Evolutionary conservation across 2,888 invertebrate species (phyloP).

Genomic region (Linyphia triangularis): DNA sequence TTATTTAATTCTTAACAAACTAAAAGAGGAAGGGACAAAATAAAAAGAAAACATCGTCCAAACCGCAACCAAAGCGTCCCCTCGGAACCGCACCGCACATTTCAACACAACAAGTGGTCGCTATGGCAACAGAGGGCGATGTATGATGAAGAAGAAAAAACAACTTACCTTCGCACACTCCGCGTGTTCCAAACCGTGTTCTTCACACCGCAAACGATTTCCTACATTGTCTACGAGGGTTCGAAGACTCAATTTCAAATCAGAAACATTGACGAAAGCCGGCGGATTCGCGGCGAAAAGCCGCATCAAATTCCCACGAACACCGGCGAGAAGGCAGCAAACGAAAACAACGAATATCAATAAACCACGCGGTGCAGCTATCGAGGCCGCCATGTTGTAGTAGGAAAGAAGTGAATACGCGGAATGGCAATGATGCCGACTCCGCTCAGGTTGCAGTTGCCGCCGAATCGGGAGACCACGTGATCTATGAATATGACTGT

Average conservation of each 20-base stretch:
- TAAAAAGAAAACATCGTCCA: too few relatives aligned
- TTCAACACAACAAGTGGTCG: constrained; percentile 27
- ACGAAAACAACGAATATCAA: constrained; percentile 8
- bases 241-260: constrained; percentile 20
- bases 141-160: constrained; percentile 1
- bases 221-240: constrained; percentile 23
- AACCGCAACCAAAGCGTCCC: too few relatives aligned
- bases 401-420: background rate
- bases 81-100: too few relatives aligned
- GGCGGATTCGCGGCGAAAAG: constrained; percentile 36
- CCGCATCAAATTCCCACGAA: constrained; percentile 22
- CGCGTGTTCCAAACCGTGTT: constrained; percentile 34
- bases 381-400: constrained; percentile 40
- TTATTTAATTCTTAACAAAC: too few relatives aligned
- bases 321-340: background rate
- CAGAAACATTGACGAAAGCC: constrained; percentile 32
- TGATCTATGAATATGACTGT: background rate
- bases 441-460: constrained; percentile 63
- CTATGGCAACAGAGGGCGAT: constrained; percentile 26
- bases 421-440: constrained; percentile 13
- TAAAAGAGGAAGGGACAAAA: too few relatives aligned
- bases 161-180: constrained; percentile 51
- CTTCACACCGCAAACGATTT: constrained; percentile 40
- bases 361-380: constrained; percentile 3
- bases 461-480: constrained; percentile 41